phyloP scores from a whole-genome alignment of 2,888 invertebrate species.

The Oxystoma pomonae region DNA sequence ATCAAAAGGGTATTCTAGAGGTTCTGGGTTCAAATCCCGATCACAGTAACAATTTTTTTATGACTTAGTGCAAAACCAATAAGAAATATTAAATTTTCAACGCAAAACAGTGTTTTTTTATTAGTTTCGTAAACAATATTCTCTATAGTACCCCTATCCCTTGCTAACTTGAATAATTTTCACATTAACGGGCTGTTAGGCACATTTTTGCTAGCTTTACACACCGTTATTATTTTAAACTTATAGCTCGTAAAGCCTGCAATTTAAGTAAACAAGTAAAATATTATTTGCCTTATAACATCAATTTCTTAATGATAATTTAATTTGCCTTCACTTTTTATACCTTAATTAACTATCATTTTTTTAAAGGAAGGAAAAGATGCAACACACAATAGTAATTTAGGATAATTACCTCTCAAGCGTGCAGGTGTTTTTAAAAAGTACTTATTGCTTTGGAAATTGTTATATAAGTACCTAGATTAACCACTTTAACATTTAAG shows the following conservation, averaged over 20 bases:
- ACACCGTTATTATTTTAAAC: not conserved
- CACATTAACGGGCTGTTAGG: not conserved
- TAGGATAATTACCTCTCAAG: not conserved
- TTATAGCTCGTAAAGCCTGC: not conserved
- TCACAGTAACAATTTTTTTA: too few relatives aligned
- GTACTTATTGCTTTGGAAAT: slow-evolving; percentile 6
- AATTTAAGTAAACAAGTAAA: not conserved
- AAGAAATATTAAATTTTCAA: too few relatives aligned
- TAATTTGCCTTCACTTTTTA: not conserved
- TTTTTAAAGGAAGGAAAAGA: not conserved
- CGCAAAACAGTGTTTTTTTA: too few relatives aligned
- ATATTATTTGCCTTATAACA: not conserved
- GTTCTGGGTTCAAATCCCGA: too few relatives aligned
- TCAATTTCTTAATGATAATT: slow-evolving; percentile 1
- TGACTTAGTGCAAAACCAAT: too few relatives aligned
- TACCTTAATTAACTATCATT: not conserved
- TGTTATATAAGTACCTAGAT: slow-evolving; percentile 8
- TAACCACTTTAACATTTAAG: not conserved
- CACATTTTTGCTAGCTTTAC: not conserved
- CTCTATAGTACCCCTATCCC: too few relatives aligned
- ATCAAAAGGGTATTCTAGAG: too few relatives aligned
- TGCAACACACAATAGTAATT: not conserved
- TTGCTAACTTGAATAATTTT: too few relatives aligned
- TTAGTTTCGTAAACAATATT: too few relatives aligned
- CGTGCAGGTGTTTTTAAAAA: slow-evolving; percentile 11